Base-by-base conservation (phyloP, 2,888 invertebrate genomes). In the Epistrophella euchroma region DNA sequence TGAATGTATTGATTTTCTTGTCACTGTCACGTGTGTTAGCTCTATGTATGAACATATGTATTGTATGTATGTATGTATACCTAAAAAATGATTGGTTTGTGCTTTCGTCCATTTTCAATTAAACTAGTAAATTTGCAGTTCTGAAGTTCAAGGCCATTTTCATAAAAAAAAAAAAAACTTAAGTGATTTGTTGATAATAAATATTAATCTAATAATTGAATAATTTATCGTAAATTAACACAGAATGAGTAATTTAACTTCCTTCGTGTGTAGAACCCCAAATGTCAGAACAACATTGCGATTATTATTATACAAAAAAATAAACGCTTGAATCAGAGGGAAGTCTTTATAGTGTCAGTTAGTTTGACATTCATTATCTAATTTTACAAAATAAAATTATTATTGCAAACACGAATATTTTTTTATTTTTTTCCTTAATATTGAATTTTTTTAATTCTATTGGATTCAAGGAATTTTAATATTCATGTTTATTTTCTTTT, bases 61-160 rank as follows among this genome's bases (percentile, higher is more conserved):
- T 28, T 3, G 28, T 28, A 28, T 28, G 4, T 28, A 28, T 28
- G 6, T 28, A 28, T 6, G 6, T 28, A 28, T 9, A 32, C 9
- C 32, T 32, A 32, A 32, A 25, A 32, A 32, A 32, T 28, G 2
- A 28, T 4, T 28, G 28, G 25, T 25, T 25, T 25, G 2, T 28
- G 6, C 28, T 28, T 28, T 28, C 4, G 28, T 32, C 32, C 9
- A n/a, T n/a, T n/a, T 28, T 55, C 10, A n/a, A 28, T n/a, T 28
- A n/a, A 28, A 10, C n/a, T 28, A 13, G 28, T 56, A 4, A 17
- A 17, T 56, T 56, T 32, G 9, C 13, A 4, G 17, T 22, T 25
- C 22, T 52, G 25, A 56, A 56, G 55, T 56, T 56, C 55, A 56
- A 56, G 55, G 32, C 7, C 13, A 32, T 56, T 55, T 25, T 25